Percentiles rank a stretch among this genome's conserved stretches.
Conservation (phyloP, 2,797 vertebrate genomes). For the Rhabdophis nuchalis region DNA sequence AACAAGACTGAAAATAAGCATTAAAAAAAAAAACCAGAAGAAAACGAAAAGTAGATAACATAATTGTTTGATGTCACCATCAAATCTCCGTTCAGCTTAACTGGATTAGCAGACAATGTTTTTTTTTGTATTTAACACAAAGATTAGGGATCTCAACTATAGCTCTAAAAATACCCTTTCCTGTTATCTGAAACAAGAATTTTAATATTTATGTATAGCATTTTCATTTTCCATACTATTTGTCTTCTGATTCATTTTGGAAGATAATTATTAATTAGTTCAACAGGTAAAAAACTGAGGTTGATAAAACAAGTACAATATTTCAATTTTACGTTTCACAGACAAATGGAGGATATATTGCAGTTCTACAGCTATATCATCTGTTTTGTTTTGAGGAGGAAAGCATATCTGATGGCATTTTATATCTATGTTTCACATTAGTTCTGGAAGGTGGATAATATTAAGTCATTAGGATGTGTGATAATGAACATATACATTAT, state of each 20-base stretch:
- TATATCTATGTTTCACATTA: neutral
- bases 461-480: neutral
- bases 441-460: neutral
- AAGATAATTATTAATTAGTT: neutral
- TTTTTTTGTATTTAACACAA: neutral
- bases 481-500: neutral
- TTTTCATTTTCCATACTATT: neutral
- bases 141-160: neutral
- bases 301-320: neutral
- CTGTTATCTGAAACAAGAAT: neutral
- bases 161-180: neutral
- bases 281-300: neutral
- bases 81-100: neutral
- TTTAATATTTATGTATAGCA: neutral
- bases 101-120: neutral
- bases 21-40: neutral
- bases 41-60: neutral
- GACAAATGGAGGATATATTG: neutral
- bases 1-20: constrained; percentile 25
- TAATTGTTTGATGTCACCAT: neutral
- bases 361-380: neutral
- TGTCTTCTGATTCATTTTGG: neutral
- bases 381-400: neutral
- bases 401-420: neutral
- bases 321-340: neutral